Evolutionary conservation across 1,140 invertebrate species (phyloP), one percentile per base, ranked within the genome.

Genomic region (Caenorhabditis inopinata): DNA sequence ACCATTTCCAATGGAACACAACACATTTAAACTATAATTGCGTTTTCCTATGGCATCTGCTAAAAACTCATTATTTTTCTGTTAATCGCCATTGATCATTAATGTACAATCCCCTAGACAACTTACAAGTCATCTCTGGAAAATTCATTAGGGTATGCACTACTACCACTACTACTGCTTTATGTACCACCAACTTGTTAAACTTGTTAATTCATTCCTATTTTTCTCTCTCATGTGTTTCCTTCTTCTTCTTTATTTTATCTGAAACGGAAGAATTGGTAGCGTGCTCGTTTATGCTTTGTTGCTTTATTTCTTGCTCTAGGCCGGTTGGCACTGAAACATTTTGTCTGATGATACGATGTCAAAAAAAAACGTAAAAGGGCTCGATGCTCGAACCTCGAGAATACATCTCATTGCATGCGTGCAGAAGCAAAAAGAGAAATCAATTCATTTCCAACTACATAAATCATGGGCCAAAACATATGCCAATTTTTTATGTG

Each of bases 61-160:
- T 9, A 11, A 0, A 9, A 25, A 51, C 49, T 25, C 9, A 21
- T 25, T 25, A 51, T 51, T 51, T 25, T 9, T 5, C 7, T 32
- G n/a, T 7, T 21, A 68, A 68, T 38, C 38, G n/a, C 29, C 29
- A 38, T 5, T 25, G 29, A 42, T 4, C 53, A 58, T 58, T 32
- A 58, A 58, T 38, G 58, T 68, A 32, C 58, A 68, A 32, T 58
- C 25, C 29, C 4, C 27, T 9, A 58, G 53, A 58, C 53, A 25
- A 16, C 53, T 9, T n/a, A 58, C 12, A 14, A 2, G n/a, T 29
- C 32, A 68, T 38, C 25, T 32, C 16, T 29, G 21, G n/a, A 68
- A 68, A 68, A 68, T 68, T 68, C 58, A 68, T 68, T 68, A 68
- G 58, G 35, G 51, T 58, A 51, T n/a, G 23, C 27, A 51, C 53